A percentile compares a stretch with the other conserved stretches of the same genome.
Evolutionary conservation across 2,888 invertebrate genomes (phyloP).

Genomic region (Notocelia uddmanniana): DNA sequence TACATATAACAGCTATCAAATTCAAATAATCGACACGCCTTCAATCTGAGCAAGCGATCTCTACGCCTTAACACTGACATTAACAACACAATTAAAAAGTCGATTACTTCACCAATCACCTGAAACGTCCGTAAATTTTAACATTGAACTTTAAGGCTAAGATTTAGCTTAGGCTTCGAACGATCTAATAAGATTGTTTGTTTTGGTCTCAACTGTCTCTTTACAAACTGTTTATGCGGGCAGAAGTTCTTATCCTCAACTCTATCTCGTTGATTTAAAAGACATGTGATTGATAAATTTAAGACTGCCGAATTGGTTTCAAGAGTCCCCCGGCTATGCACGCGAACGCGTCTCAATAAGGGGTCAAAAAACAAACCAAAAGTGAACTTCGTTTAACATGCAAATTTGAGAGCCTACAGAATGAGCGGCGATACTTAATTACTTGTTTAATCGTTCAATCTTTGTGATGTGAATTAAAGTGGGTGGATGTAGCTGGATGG

Average conservation of each 20-base stretch:
- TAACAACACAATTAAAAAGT: slow-evolving; percentile 84
- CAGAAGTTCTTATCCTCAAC: slow-evolving; percentile 51
- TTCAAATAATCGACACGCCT: slow-evolving; percentile 67
- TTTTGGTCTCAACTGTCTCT: slow-evolving; percentile 45
- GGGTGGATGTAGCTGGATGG: slow-evolving; percentile 64
- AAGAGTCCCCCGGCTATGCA: slow-evolving; percentile 72
- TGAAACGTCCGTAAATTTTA: background rate
- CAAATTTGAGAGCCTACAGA: slow-evolving; percentile 85
- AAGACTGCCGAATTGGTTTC: slow-evolving; percentile 49
- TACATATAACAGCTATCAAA: slow-evolving; percentile 53
- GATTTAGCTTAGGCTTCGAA: slow-evolving; percentile 9
- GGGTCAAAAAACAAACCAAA: slow-evolving; percentile 78
- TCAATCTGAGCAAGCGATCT: slow-evolving; percentile 83
- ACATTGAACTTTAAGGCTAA: slow-evolving; percentile 5
- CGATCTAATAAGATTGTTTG: slow-evolving; percentile 17
- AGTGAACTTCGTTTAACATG: slow-evolving; percentile 85
- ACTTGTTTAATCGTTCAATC: slow-evolving; percentile 84
- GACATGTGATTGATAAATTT: slow-evolving; percentile 26
- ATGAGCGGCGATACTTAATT: slow-evolving; percentile 85
- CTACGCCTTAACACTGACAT: slow-evolving; percentile 83
- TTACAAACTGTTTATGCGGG: slow-evolving; percentile 48
- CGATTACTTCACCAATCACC: slow-evolving; percentile 59
- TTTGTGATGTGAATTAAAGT: slow-evolving; percentile 65
- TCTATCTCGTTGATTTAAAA: slow-evolving; percentile 55
- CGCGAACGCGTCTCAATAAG: slow-evolving; percentile 81